Evolutionary conservation across 2,113 vertebrate species (phyloP), one percentile per base, ranked within the genome.

Genomic region (Procavia capensis): DNA sequence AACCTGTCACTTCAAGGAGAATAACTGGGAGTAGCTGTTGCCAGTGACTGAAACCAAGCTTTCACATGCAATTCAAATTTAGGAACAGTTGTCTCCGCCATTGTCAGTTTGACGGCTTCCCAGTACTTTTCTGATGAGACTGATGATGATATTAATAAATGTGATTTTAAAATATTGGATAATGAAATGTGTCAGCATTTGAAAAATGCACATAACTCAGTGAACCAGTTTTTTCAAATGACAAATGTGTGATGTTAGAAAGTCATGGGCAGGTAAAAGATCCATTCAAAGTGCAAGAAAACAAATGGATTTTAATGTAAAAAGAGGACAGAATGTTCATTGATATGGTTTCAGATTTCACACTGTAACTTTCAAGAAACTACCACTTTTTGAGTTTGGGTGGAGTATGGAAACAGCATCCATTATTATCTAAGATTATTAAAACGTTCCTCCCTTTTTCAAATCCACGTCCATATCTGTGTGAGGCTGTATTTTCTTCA

Each of bases 1-100:
- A 43, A 36, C 34, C n/a, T 81, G 50, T 89, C 41, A 27, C 25
- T 88, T 87, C 31, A 61, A 54, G 66, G 66, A 64, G 94, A 96
- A 54, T 54, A 54, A 54, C 50, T 17, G 20, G 72, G 13, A 36
- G 50, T 70, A 57, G 90, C 90, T 57, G 31, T 80, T 94, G 91
- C 34, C 57, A 39, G 22, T 61, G 31, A 78, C 50, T 85, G 92
- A 92, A 80, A 27, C 24, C 0, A 27, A 95, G 29, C 34, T 95
- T 78, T 81, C 7, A 70, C 74, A 50, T 39, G 31, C 3, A 81
- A 82, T 74, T 36, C 20, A 14, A 78, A 92, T 90, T 92, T 83
- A 50, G 41, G 83, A 34, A 85, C 81, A 90, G 22, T 9, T 45
- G 8, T 5, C 9, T 92, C 88, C 94, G 59, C 72, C 80, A 31